Base-by-base conservation (phyloP, 2,113 vertebrate genomes). In the Salvator merianae region DNA sequence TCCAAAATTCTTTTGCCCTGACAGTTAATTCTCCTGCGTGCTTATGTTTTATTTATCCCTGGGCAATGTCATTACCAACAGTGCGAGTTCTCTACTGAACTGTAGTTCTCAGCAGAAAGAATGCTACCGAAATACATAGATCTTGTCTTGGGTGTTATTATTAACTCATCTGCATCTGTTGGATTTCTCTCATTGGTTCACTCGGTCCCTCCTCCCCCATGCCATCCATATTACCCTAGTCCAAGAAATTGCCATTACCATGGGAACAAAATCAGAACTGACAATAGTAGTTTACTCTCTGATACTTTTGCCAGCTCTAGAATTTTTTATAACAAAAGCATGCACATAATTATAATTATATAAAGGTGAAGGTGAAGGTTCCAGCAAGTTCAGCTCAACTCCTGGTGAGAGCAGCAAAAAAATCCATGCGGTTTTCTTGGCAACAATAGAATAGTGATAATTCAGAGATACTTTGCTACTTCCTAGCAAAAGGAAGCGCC, bases 181-280 rank as follows among this genome's bases (percentile, higher is more conserved):
- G 74, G 47, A 12, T 53, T 76, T 76, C 74, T 47, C 6, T 36
- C 32, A 66, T 50, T 13, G 43, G 43, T 7, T 36, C 47, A 24
- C 62, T 53, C 18, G 22, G 26, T 14, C 63, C 10, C n/a, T n/a
- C 24, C 47, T 82, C 38, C 28, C 63, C 18, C 32, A 34, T 32
- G 55, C 32, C 32, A 32, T 32, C 68, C 65, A 76, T 68, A 30
- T 30, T 10, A 7, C 63, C 32, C 4, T 13, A 63, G 28, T 77
- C 47, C 66, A 76, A 68, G 26, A 69, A 68, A 55, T 53, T 68
- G 50, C 12, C 69, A 69, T 84, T 77, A n/a, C 73, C 65, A 84
- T 76, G 82, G 74, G 47, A 77, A 84, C 82, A 76, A 76, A 66
- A 83, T 76, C 72, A 76, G 62, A 77, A 68, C 24, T 9, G 12